Percentiles rank a stretch among this genome's conserved stretches.
phyloP scores from a whole-genome alignment of 92 coral and sea anemone genomes.

The Virgularia gustaviana region DNA sequence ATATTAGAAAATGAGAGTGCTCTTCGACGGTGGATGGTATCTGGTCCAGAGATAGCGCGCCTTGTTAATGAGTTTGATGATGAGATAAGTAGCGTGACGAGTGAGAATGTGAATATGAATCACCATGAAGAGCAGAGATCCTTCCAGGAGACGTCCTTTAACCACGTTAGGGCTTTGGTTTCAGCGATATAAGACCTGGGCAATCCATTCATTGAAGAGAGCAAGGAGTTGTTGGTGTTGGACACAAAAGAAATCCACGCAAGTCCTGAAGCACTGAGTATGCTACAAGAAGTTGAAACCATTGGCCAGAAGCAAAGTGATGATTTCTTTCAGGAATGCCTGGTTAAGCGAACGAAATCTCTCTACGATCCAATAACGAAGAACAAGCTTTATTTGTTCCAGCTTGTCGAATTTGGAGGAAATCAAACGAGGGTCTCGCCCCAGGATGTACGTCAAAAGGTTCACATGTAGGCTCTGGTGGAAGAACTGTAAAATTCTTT shows the following conservation, averaged over 20 bases:
- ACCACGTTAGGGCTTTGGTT: conserved; percentile 52
- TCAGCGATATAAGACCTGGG: conserved; percentile 49
- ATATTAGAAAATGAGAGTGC: too few relatives aligned
- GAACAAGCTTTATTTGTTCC: conserved; percentile 48
- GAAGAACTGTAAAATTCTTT: conserved; percentile 18
- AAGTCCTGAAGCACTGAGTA: conserved; percentile 36
- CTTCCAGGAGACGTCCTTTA: conserved; percentile 49
- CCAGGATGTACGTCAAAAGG: conserved; percentile 46
- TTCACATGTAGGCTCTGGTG: conserved; percentile 39
- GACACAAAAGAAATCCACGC: conserved; percentile 54
- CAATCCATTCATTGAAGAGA: conserved; percentile 58
- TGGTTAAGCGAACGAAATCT: conserved; percentile 37
- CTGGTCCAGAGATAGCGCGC: conserved; percentile 34
- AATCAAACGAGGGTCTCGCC: conserved; percentile 1
- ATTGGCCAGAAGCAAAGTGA: conserved; percentile 43
- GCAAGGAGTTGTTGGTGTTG: conserved; percentile 46
- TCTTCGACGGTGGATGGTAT: too few relatives aligned
- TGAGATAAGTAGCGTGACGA: neutral
- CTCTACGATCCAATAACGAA: conserved; percentile 50
- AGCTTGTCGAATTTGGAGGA: too few relatives aligned
- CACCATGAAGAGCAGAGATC: conserved; percentile 59
- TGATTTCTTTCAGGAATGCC: conserved; percentile 38
- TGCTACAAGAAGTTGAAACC: conserved; percentile 41
- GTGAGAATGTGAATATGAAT: conserved; percentile 29
- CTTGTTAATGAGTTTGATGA: conserved; percentile 29